phyloP scores from a whole-genome alignment of 2,113 vertebrate species.

The Micromys minutus region DNA sequence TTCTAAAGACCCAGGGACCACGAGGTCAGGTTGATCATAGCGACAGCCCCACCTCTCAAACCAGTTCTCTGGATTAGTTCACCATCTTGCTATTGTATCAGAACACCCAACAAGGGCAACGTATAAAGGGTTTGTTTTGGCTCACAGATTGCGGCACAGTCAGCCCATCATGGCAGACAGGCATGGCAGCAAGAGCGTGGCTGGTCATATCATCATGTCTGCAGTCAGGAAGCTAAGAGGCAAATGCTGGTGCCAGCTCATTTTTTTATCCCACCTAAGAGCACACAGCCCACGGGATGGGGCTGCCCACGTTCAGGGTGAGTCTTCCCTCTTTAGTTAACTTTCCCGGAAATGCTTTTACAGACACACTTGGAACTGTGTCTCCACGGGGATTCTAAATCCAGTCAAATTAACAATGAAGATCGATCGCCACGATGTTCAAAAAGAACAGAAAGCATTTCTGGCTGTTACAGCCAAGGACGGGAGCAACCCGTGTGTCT shows the following conservation, averaged over 20 bases:
- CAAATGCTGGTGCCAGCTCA: background rate
- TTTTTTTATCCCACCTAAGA: background rate
- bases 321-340: background rate
- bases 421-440: background rate
- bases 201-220: background rate
- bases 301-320: background rate
- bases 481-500: fast-evolving
- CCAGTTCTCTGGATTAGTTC: background rate
- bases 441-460: background rate
- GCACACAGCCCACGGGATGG: background rate
- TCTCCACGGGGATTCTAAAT: background rate
- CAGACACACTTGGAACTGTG: background rate
- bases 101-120: too few relatives aligned
- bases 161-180: background rate
- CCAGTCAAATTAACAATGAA: background rate
- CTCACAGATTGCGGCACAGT: background rate
- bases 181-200: fast-evolving
- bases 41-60: background rate
- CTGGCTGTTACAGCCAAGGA: fast-evolving
- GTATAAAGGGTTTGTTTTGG: background rate
- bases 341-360: background rate
- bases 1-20: background rate
- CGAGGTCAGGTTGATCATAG: too few relatives aligned
- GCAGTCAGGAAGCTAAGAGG: background rate
- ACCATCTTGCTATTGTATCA: background rate